Evolutionary conservation across 2,113 vertebrate genomes (phyloP), one percentile per base, ranked within the genome.

Genomic region (Trichechus manatus): DNA sequence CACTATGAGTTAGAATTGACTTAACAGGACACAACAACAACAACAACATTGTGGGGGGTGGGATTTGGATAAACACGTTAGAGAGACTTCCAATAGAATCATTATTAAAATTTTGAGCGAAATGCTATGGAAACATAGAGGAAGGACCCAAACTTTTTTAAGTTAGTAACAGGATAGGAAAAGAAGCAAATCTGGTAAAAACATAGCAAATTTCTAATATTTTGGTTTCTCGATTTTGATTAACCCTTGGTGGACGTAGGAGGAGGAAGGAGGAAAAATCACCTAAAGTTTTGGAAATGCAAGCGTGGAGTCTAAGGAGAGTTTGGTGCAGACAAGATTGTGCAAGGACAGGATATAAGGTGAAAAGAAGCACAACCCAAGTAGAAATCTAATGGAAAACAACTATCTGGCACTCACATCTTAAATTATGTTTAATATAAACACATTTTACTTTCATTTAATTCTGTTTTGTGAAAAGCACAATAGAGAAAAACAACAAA

Each of bases 351-450:
- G 23, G 3, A 3, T 7, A 6, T 22, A 83, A 79, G 1, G 29
- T 53, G 23, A 86, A 33, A 42, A 82, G 44, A 64, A 29, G 25
- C 5, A 0, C 15, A 50, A 36, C 3, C 4, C 74, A 92, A 27
- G 39, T 14, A 72, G 80, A 94, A 42, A 3, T 5, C 25, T 20
- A 74, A 1, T 75, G 36, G 22, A 64, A 93, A 78, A 87, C 44
- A 82, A 70, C 63, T 44, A 79, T 87, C 68, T 83, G 66, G 20
- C 33, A 64, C 22, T 75, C 29, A 97, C 4, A 77, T 83, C 59
- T 44, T n/a, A 82, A 97, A 53, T 53, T 81, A 80, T 9, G 3
- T 85, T 94, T 93, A 23, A 53, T 87, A 66, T 77, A 39, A 89
- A 44, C 10, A 47, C 9, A 5, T 80, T 14, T 14, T 42, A 39